A percentile compares a stretch with the other conserved stretches of the same genome.
These are phyloP conservation scores for Paralvinella palmiformis DNA, from an alignment of 1,140 invertebrate genomes.

Conservation along the genomic window DNA sequence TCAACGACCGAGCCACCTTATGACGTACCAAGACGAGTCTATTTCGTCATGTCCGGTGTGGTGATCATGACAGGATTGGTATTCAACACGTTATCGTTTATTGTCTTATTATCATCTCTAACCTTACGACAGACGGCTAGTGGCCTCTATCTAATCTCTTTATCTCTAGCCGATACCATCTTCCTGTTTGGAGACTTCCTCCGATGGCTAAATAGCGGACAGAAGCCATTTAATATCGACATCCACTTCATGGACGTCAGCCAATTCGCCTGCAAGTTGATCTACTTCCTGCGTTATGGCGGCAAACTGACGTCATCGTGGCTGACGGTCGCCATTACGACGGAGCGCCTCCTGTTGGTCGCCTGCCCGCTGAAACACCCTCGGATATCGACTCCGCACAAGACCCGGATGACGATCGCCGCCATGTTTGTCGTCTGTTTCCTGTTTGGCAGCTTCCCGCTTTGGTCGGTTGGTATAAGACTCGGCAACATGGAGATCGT, in stretches of 20 bases:
- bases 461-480: conserved; percentile 12
- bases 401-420: conserved; percentile 3
- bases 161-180: conserved; percentile 5
- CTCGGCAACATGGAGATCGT: not conserved
- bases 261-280: not conserved
- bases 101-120: conserved; percentile 4
- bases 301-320: conserved; percentile 16
- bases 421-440: not conserved
- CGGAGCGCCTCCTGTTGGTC: conserved; percentile 17
- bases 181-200: conserved; percentile 11
- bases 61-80: not conserved
- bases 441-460: not conserved
- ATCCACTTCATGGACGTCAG: conserved; percentile 1
- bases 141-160: conserved; percentile 14
- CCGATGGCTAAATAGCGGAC: not conserved
- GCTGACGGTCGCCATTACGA: conserved; percentile 18
- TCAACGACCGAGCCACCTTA: too few species aligned
- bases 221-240: not conserved
- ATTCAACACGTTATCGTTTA: conserved; percentile 3
- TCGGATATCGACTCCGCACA: conserved; percentile 1
- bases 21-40: too few species aligned
- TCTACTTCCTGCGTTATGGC: conserved; percentile 7
- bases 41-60: not conserved
- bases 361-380: conserved; percentile 8
- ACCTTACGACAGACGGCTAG: conserved; percentile 7